Evolutionary conservation across 1,140 invertebrate species (phyloP).

Genomic region (Telenomus remus): DNA sequence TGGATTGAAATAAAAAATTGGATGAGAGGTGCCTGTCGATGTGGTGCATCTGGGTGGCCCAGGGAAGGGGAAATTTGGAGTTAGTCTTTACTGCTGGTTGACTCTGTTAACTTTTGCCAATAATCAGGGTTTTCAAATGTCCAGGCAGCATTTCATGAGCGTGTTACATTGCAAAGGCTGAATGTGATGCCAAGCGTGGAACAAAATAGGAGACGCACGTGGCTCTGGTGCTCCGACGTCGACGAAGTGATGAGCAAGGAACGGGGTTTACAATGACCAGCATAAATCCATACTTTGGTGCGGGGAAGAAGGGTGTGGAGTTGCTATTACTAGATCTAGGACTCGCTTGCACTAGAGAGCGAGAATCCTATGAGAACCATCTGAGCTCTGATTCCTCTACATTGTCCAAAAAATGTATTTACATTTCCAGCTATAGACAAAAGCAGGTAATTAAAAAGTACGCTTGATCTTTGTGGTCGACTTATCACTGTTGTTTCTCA

Average conservation of each 20-base stretch:
- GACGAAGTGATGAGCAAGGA: conserved; percentile 67
- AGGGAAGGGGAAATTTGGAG: neutral
- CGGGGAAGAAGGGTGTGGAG: conserved; percentile 74
- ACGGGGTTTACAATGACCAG: conserved; percentile 68
- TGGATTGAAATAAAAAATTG: too few species aligned
- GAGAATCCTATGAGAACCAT: conserved; percentile 75
- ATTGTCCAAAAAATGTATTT: conserved; percentile 75
- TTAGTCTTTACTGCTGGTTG: conserved; percentile 5
- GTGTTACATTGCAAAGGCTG: conserved; percentile 62
- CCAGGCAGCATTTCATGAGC: conserved; percentile 57
- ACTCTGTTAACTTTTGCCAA: conserved; percentile 20
- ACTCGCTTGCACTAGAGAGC: conserved; percentile 69
- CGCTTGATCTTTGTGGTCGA: conserved; percentile 74
- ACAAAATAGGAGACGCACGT: conserved; percentile 62
- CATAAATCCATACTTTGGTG: conserved; percentile 75
- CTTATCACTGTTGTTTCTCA: conserved; percentile 43
- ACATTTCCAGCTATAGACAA: conserved; percentile 72
- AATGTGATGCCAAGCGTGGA: conserved; percentile 61
- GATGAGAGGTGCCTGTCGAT: neutral
- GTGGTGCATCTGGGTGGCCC: neutral
- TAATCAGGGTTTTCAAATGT: conserved; percentile 50
- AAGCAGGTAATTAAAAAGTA: conserved; percentile 72
- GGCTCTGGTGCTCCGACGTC: conserved; percentile 66
- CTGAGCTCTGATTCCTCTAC: conserved; percentile 76
- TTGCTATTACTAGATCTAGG: conserved; percentile 70